Evolutionary conservation across 2,113 vertebrate species (phyloP).

Genomic region (Grantiella picta): DNA sequence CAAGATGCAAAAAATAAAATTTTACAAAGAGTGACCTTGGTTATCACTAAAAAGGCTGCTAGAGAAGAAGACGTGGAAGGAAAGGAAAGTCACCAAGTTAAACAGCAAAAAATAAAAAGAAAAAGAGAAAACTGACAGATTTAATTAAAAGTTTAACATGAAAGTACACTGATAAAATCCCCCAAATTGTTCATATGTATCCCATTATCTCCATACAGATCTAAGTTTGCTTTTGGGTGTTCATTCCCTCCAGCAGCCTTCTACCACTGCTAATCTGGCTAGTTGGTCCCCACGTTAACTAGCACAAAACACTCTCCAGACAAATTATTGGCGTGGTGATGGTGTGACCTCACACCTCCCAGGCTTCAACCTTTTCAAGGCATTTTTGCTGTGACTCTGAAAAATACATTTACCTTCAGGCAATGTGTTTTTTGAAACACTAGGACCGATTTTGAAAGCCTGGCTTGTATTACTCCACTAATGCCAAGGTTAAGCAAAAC

Average conservation of each 20-base stretch:
- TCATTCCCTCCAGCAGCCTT: neutral
- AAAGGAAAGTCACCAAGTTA: neutral
- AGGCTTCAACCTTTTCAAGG: neutral
- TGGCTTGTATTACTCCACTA: neutral
- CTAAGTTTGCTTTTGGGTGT: neutral
- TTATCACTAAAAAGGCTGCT: neutral
- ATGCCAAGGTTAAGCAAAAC: neutral
- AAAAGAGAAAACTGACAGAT: neutral
- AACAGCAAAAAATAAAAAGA: neutral
- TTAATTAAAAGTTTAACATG: neutral
- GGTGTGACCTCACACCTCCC: neutral
- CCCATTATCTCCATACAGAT: neutral
- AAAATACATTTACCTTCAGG: neutral
- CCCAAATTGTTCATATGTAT: neutral
- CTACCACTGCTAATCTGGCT: neutral
- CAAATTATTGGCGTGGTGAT: neutral
- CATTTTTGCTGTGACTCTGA: neutral
- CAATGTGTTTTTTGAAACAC: neutral
- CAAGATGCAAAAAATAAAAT: neutral
- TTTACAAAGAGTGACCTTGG: neutral
- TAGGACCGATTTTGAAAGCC: neutral
- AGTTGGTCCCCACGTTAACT: neutral
- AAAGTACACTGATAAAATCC: neutral
- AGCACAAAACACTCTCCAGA: neutral
- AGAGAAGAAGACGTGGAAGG: neutral